phyloP scores from a whole-genome alignment of 2,888 invertebrate species.

The Pachymerium ferrugineum region DNA sequence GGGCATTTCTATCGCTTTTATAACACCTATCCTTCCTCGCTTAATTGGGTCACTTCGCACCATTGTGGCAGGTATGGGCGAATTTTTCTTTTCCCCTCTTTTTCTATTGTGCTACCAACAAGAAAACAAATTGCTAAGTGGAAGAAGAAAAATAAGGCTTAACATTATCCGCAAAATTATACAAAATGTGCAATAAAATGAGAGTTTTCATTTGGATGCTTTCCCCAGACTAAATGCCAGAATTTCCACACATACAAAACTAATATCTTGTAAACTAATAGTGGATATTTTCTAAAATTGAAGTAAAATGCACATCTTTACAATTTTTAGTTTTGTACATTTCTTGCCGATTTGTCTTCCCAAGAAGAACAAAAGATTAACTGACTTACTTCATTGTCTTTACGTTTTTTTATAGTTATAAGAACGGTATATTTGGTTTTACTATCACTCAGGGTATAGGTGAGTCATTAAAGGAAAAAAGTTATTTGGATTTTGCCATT shows the following conservation, averaged over 20 bases:
- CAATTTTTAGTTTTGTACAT: no score
- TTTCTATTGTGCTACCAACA: neutral
- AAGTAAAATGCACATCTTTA: no score
- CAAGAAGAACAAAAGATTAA: no score
- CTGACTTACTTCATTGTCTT: no score
- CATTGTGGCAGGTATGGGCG: constrained; percentile 2
- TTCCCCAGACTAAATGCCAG: no score
- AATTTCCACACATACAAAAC: no score
- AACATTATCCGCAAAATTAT: no score
- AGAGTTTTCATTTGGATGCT: no score
- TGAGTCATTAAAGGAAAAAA: neutral
- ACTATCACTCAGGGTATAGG: neutral
- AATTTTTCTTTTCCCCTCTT: neutral
- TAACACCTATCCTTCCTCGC: constrained; percentile 2
- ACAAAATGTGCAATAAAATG: no score
- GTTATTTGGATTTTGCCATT: neutral
- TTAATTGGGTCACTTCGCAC: constrained; percentile 14
- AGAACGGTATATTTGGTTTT: neutral
- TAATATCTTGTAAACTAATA: no score
- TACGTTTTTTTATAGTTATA: neutral
- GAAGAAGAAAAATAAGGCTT: neutral
- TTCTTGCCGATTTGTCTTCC: no score
- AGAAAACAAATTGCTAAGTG: neutral
- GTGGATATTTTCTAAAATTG: no score
- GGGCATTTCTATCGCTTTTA: constrained; percentile 15